Evolutionary conservation across 2,797 vertebrate species (phyloP), one percentile per base, ranked within the genome.

Genomic region (Avahi laniger): DNA sequence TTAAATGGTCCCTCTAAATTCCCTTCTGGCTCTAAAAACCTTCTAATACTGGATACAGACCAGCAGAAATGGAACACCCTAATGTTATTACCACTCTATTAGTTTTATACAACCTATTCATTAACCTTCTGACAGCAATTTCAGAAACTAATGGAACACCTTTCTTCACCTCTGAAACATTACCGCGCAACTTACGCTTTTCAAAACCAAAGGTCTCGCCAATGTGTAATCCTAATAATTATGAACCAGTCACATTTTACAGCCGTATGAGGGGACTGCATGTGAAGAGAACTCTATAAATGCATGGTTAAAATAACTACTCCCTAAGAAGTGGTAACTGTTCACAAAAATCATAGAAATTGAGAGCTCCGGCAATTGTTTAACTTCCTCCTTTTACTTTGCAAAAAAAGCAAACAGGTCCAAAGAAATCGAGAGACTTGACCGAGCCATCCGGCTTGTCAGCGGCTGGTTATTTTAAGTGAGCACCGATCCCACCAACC

Each of bases 391-490:
- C 0, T 87, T 48, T 89, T 26, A 57, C 26, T 24, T 57, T 69
- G 63, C 4, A 59, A 76, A 85, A 69, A 35, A 4, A 33, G 2
- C 4, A 26, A 46, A 61, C 0, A 80, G 43, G 33, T 33, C 22
- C 18, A 52, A 61, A 75, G 72, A 91, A 46, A 57, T 0, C 20
- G 28, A 52, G 13, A 28, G 59, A 61, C 41, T 38, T n/a, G 43
- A 75, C n/a, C 22, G 26, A 48, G 28, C 50, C 28, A 5, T 2
- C 14, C 0, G 11, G 48, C 28, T n/a, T 4, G 20, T 48, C 2
- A 57, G 15, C 13, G 46, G 52, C 67, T 20, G 46, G 7, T n/a
- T 54, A 46, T 54, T 12, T 63, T 3, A 46, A 41, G 33, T 4
- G 7, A 73, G 14, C 26, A 1, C 8, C 54, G 7, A 24, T 6